phyloP scores from a whole-genome alignment of 2,113 vertebrate genomes.

The Syngnathus typhle region DNA sequence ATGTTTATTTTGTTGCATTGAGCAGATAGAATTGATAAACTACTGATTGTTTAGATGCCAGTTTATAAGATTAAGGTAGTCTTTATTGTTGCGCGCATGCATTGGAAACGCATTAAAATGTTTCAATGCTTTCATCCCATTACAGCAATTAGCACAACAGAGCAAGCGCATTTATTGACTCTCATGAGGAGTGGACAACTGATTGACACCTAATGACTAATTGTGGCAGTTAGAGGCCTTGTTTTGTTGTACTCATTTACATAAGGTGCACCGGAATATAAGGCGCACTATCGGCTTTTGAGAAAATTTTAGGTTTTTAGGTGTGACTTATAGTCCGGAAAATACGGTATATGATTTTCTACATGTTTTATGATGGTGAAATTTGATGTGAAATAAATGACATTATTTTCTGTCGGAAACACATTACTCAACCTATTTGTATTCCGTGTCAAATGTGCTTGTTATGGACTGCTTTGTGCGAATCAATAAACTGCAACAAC shows the following conservation, averaged over 20 bases:
- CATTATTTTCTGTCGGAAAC: neutral
- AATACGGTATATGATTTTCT: no score
- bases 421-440: neutral
- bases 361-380: no score
- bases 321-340: no score
- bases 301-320: no score
- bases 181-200: neutral
- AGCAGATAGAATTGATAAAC: conserved; percentile 11
- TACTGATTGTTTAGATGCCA: conserved; percentile 20
- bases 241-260: no score
- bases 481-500: neutral
- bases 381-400: no score
- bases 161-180: neutral
- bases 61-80: conserved; percentile 11
- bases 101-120: neutral
- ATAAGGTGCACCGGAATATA: no score
- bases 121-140: neutral
- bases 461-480: conserved; percentile 1
- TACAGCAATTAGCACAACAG: neutral
- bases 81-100: neutral
- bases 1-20: conserved; percentile 10
- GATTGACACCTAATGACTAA: neutral
- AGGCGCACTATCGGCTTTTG: no score
- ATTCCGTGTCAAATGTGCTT: neutral
- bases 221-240: neutral